Base-by-base conservation (phyloP, 2,888 invertebrate genomes). In the Luperina testacea region DNA sequence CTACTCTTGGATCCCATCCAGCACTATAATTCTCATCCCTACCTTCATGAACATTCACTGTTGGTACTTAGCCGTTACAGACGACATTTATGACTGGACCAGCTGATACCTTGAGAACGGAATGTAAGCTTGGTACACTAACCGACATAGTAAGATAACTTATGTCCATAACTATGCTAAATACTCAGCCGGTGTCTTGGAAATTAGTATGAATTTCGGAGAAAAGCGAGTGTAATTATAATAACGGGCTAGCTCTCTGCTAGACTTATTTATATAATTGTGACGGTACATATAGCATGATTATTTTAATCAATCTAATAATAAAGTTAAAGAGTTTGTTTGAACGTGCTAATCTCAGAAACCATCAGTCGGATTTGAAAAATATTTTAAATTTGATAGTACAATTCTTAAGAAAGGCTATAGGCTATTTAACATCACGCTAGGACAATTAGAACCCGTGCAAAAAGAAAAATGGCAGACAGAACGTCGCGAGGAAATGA, bases 61-160 rank as follows among this genome's bases (percentile, higher is more conserved):
- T 72, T 78, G 88, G 83, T 77, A 72, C 86, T 78, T 76, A 87
- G 67, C 73, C 75, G 78, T 82, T 85, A 74, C 59, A 72, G 81
- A 73, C 69, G 77, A 85, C 86, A 76, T 85, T 88, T 85, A 85
- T 88, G 88, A 61, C 82, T 70, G 67, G 48, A 53, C 59, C 86
- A 88, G 88, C 88, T 85, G 84, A 84, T 87, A 84, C 87, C 84
- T 80, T 84, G 74, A 84, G 80, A 75, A 75, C 53, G 51, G 65
- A 70, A 75, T 87, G 83, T 59, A 38, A 87, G 78, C 67, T 78
- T 65, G 65, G 57, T 63, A 74, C 72, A 75, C 42, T 70, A 75
- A 73, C 42, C 51, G 59, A 72, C 75, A 68, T 71, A 70, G 75
- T 75, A 61, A 70, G 72, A 75, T 84, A 84, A 72, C 48, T 83